phyloP scores from a whole-genome alignment of 2,797 vertebrate species.

The Aeoliscus strigatus region DNA sequence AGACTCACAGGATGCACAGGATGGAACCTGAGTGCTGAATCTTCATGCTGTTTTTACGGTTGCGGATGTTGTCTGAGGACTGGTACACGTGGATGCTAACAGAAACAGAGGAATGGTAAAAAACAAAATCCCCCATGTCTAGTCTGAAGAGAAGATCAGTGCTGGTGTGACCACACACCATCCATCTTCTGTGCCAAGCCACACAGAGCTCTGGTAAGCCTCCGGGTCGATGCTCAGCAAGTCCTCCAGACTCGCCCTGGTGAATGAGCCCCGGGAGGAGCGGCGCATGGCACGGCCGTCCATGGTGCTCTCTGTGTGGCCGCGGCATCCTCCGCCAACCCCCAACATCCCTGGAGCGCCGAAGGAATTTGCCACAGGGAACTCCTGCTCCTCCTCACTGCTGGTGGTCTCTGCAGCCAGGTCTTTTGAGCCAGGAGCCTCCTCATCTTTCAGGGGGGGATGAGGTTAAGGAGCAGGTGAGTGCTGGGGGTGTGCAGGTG shows the following conservation, averaged over 20 bases:
- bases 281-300: constrained; percentile 89
- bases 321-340: constrained; percentile 42
- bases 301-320: constrained; percentile 79
- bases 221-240: constrained; percentile 91
- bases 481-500: background rate
- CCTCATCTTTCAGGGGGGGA: constrained; percentile 77
- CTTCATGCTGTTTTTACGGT: constrained; percentile 99
- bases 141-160: background rate
- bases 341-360: constrained; percentile 65
- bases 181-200: constrained; percentile 96
- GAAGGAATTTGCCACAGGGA: constrained; percentile 75
- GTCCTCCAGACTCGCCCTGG: constrained; percentile 90
- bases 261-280: constrained; percentile 92
- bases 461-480: background rate
- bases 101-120: constrained; percentile 7
- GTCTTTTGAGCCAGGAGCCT: constrained; percentile 87
- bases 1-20: constrained; percentile 88
- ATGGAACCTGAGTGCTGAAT: constrained; percentile 92
- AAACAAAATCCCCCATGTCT: too few species aligned
- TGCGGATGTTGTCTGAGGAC: constrained; percentile 97
- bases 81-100: constrained; percentile 96
- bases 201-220: constrained; percentile 96
- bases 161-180: constrained; percentile 72
- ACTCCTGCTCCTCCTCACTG: constrained; percentile 96
- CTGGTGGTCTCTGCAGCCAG: constrained; percentile 89